Conservation (phyloP, 2,888 invertebrate genomes). For the Morpho helenor region DNA sequence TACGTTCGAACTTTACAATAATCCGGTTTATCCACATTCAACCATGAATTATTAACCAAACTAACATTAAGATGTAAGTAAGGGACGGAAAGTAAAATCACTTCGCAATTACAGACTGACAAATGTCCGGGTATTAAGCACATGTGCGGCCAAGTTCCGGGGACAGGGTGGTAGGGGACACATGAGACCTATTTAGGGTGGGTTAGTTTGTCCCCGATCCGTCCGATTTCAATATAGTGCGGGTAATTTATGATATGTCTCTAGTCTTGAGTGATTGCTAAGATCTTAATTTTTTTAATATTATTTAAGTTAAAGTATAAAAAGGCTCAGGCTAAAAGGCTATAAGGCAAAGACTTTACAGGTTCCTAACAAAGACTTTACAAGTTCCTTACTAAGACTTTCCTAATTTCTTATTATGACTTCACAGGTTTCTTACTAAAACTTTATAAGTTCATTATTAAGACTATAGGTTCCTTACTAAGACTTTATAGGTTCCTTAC, state of each 20-base stretch:
- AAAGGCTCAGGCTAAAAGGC: too few species aligned
- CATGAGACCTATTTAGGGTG: conserved; percentile 24
- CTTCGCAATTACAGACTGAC: conserved; percentile 77
- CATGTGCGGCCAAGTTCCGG: conserved; percentile 65
- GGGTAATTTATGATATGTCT: conserved; percentile 8
- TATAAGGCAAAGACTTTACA: too few species aligned
- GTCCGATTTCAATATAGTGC: conserved; percentile 10
- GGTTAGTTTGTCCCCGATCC: conserved; percentile 24
- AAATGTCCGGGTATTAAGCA: conserved; percentile 76
- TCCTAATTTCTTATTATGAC: too few species aligned
- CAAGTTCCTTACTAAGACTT: too few species aligned
- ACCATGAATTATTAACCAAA: conserved; percentile 43
- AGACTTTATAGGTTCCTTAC: too few species aligned
- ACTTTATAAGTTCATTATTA: too few species aligned
- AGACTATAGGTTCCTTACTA: too few species aligned
- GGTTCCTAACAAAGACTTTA: too few species aligned
- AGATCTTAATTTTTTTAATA: too few species aligned
- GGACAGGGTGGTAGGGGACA: conserved; percentile 28
- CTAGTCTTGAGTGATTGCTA: neutral
- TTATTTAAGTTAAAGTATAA: too few species aligned
- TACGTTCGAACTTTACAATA: conserved; percentile 8
- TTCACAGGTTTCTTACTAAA: too few species aligned
- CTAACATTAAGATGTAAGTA: conserved; percentile 72
- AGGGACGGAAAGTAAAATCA: conserved; percentile 73
- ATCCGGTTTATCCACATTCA: conserved; percentile 15